Base-by-base conservation (phyloP, 2,888 invertebrate genomes). In the Hanleya hanleyi region DNA sequence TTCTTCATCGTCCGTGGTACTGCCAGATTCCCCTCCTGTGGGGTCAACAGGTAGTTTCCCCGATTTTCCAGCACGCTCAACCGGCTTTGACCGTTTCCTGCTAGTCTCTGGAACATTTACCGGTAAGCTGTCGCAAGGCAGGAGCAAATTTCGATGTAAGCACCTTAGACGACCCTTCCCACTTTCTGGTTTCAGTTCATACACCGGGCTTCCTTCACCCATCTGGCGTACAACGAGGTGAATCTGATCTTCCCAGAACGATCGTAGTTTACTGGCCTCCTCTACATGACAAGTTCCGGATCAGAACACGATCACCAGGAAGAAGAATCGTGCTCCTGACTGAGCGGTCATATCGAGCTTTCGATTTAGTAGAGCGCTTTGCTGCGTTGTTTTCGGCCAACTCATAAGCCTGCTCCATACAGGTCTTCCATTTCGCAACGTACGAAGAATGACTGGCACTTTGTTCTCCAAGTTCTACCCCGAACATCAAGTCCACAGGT, bases 201-300 rank as follows among this genome's bases (percentile, higher is more conserved):
- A 72, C 3, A 72, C 68, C 18, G 71, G 67, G 41, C 67, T 71
- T 3, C 51, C 57, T 47, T 71, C 67, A 32, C 35, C 49, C 38
- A 57, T 67, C n/a, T 61, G 26, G 5, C 32, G 22, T 0, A 62
- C 18, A 1, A 72, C 68, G 26, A 61, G 22, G 35, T 71, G 57
- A 26, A 71, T 67, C 47, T 67, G 29, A 57, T 66, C 66, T 35
- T 71, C 71, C 67, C 71, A 72, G 37, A 68, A 36, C 5, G 72
- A 68, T 32, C 72, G 33, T 18, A 68, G 62, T 26, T 62, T 72
- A 5, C 68, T 68, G 1, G 72, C 68, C 68, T 15, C 68, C 67
- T 7, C 68, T 26, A 26, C 68, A 41, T 0, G 26, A 33, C 15
- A 72, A 33, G 15, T 72, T 72, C 18, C 72, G 26, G 6, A 68